Base-by-base conservation (phyloP, 2,113 vertebrate genomes). In the Carassius auratus region DNA sequence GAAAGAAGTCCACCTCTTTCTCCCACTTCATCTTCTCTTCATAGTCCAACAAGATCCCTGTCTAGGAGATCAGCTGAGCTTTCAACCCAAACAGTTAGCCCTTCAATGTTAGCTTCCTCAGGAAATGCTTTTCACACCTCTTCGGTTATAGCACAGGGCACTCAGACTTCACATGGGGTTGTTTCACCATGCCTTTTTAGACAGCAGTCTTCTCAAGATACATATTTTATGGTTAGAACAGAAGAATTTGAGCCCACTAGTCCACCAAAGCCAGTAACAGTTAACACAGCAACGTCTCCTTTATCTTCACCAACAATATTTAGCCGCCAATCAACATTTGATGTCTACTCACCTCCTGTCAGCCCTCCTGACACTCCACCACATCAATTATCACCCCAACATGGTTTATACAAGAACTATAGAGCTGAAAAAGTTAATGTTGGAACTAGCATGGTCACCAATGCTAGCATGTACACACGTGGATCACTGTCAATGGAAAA, bases 401-500 rank as follows among this genome's bases (percentile, higher is more conserved):
- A 91, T 0, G 85, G 93, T 8, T 92, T 95, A 45, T 97, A 97
- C 62, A 95, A 84, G 89, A 90, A 89, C 59, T 93, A 92, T 84
- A 93, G 94, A 81, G 94, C 94, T 36, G 94, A 95, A 23, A 97
- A 96, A 90, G 93, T 92, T 50, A 94, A 95, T 42, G 88, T 94
- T 0, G 91, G 95, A 85, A 95, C 96, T 88, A 95, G 94, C 1
- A 80, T 95, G 26, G 96, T 96, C 0, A 92, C 95, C 69, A 93
- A 95, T 13, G 84, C 95, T 9, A 94, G 95, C 69, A 93, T 95
- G 8, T 98, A 98, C 8, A 92, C 94, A 86, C 97, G 96, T 95
- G 97, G 96, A 4, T 93, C 96, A 0, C 92, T 98, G 30, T 97
- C 98, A 5, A 96, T 97, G 0, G 97, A 99, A 92, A 99, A 99